Conservation (phyloP, 2,888 invertebrate species). For the Diplazon laetatorius region DNA sequence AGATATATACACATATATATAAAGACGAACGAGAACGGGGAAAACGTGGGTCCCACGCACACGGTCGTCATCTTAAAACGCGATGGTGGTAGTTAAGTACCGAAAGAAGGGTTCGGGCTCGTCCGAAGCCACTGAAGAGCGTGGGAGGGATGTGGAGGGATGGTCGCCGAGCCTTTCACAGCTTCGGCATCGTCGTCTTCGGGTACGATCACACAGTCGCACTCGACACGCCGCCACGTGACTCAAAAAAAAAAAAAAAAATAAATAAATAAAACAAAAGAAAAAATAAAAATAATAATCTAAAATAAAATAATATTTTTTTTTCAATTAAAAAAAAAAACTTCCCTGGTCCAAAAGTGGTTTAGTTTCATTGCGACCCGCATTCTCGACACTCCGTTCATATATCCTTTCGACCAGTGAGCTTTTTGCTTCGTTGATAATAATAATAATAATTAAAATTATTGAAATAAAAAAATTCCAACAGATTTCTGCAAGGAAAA, state of each 20-base stretch:
- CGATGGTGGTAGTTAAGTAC: not conserved
- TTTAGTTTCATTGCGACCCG: conserved; percentile 71
- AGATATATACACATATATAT: too few relatives aligned
- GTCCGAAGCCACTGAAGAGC: conserved; percentile 56
- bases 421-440: not conserved
- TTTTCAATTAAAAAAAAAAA: too few relatives aligned
- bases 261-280: not conserved
- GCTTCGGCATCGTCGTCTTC: conserved; percentile 56
- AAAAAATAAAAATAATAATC: too few relatives aligned
- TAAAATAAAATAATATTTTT: too few relatives aligned
- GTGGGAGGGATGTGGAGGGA: conserved; percentile 71
- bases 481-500: not conserved
- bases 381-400: conserved; percentile 65
- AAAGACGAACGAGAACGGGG: too few relatives aligned
- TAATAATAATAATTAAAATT: too few relatives aligned
- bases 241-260: conserved; percentile 45
- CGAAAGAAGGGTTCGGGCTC: conserved; percentile 64
- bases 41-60: too few relatives aligned
- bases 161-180: conserved; percentile 61
- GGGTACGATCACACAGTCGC: conserved; percentile 16
- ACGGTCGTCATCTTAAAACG: not conserved
- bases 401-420: conserved; percentile 51
- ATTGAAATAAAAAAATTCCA: too few relatives aligned
- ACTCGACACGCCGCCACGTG: conserved; percentile 39
- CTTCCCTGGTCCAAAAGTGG: conserved; percentile 64